Conservation (phyloP, 2,113 vertebrate species). For the Pyrgilauda ruficollis region DNA sequence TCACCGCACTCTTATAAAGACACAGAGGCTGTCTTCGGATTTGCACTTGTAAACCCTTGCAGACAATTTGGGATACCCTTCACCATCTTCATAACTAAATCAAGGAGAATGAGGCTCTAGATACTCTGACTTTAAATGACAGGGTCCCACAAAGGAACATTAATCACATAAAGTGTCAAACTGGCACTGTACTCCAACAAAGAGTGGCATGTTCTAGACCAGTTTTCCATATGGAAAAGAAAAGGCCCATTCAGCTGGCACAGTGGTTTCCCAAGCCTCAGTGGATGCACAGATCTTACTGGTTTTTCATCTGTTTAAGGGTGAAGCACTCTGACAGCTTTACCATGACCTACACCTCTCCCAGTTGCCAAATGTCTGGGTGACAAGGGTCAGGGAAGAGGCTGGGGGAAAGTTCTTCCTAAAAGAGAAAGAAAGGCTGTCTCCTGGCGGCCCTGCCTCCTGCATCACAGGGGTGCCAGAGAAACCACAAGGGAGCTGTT, state of each 20-base stretch:
- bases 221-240: background rate
- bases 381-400: background rate
- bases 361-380: background rate
- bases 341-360: background rate
- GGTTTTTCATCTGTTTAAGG: accelerated
- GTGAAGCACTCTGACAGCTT: background rate
- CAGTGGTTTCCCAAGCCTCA: background rate
- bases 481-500: background rate
- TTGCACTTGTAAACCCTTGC: background rate
- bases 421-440: background rate
- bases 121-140: background rate
- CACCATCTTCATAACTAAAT: background rate
- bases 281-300: background rate
- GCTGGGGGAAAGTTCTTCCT: background rate
- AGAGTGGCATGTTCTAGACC: background rate
- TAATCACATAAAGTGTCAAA: background rate
- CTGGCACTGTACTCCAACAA: background rate
- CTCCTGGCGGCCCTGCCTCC: background rate
- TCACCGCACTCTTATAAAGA: background rate
- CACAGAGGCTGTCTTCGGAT: background rate
- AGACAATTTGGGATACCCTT: background rate
- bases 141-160: background rate
- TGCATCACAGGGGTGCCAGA: background rate
- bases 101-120: background rate
- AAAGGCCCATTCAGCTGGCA: background rate